Base-by-base conservation (phyloP, 2,113 vertebrate species). In the Todiramphus chloris region DNA sequence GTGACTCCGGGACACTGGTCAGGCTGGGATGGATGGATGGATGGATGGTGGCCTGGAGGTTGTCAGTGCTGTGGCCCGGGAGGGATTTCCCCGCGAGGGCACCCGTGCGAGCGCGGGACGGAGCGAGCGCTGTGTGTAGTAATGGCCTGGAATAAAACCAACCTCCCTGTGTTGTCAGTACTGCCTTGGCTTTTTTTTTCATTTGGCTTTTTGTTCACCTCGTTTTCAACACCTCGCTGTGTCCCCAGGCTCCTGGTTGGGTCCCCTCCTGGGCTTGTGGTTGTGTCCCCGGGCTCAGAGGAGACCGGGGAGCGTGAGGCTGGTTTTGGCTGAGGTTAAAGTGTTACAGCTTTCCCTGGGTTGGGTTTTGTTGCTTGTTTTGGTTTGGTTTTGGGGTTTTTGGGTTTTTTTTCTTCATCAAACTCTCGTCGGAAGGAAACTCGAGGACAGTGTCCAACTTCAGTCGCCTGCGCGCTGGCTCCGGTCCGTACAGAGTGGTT, bases 51-150 rank as follows among this genome's bases (percentile, higher is more conserved):
- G 46, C 41, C 8, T 17, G 37, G 51, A 31, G 27, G 11, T 11
- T 53, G 69, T 3, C 11, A 5, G 31, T 11, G 24, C 8, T 3
- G 27, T 11, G 70, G 15, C 16, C 44, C 24, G 16, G 44, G 35
- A 58, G 30, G 68, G 20, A 10, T 27, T 48, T 24, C 30, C 19
- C 0, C 25, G n/a, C 24, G 9, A n/a, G 56, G 44, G 8, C 0
- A 0, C 20, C 48, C 13, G 10, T 35, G 69, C 5, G 4, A 16
- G 13, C 9, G 51, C 72, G 4, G 25, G 31, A 55, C 41, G 31
- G 43, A 35, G 55, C 0, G 41, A 63, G 44, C 16, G 35, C 31
- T 50, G 16, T 58, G 39, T 62, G 79, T 59, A 18, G 28, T 14
- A 14, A 25, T 25, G 25, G 19, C 37, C 62, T 56, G 51, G 43